Base-by-base conservation (phyloP, 2,888 invertebrate species). In the Protodeltote pygarga region DNA sequence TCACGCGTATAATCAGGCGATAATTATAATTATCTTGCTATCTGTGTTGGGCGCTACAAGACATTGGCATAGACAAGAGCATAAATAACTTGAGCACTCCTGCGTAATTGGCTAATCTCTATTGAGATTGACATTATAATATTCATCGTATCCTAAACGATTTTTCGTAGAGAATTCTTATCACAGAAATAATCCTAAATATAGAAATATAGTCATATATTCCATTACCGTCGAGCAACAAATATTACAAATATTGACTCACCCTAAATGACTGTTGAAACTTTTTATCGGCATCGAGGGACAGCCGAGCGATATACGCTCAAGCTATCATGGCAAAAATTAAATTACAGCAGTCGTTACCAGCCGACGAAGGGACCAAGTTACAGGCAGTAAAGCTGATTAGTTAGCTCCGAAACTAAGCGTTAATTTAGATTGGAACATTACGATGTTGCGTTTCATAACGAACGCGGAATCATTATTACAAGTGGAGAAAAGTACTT, bases 361-460 rank as follows among this genome's bases (percentile, higher is more conserved):
- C 40, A 33, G 44, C 58, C 58, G 41, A 46, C 53, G 55, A 58
- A 59, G 74, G 72, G 71, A 65, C 68, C 59, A 61, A 77, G 75
- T 82, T 74, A 82, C 75, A 66, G 75, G 74, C 78, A 82, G 81
- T 81, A 81, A 79, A 85, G 72, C 78, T 84, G 85, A 87, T 87
- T 87, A 86, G 80, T 75, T 77, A 80, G 80, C 79, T 75, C 72
- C 75, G 75, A 78, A 85, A 85, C 84, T 85, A 80, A 80, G 82
- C 82, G 83, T 81, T 86, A 85, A 87, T 85, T 85, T 81, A 68
- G 73, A 75, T 77, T 65, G 67, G 69, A 61, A 53, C 57, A 60
- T 55, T 65, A 64, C 67, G 66, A 64, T 71, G 68, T 73, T 65
- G 61, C 51, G 58, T 58, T 66, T 70, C 61, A 64, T 65, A 63